Evolutionary conservation across 2,797 vertebrate genomes (phyloP).

Genomic region (Alfaro cultratus): DNA sequence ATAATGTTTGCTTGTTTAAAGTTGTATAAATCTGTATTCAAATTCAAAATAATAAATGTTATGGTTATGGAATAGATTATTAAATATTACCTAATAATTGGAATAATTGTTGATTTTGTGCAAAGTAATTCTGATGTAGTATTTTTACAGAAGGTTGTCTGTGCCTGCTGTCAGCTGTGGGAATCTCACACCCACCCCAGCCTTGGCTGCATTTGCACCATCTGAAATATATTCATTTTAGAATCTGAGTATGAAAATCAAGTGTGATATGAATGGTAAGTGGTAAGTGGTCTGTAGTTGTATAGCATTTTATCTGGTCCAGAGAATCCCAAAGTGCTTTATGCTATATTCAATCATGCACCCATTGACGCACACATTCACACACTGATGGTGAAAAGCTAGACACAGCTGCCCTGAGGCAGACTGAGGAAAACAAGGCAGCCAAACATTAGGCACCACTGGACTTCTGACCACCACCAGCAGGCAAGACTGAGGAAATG

Average conservation of each 20-base stretch:
- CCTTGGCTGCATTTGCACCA: background rate
- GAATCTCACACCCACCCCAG: background rate
- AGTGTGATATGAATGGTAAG: slow-evolving; percentile 27
- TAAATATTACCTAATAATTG: background rate
- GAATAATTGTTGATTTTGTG: background rate
- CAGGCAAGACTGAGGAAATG: background rate
- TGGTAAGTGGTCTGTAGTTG: background rate
- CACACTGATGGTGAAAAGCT: background rate
- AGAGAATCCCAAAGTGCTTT: background rate
- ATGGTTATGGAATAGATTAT: background rate
- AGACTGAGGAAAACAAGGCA: background rate
- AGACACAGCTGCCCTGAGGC: background rate
- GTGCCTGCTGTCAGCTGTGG: background rate
- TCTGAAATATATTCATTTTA: slow-evolving; percentile 13
- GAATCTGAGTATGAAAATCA: slow-evolving; percentile 33
- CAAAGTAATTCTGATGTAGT: background rate
- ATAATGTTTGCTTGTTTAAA: background rate
- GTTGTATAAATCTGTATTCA: background rate
- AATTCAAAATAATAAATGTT: background rate
- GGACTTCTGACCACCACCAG: background rate
- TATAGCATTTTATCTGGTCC: background rate
- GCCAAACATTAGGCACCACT: background rate
- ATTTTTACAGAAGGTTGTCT: background rate
- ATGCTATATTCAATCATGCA: background rate
- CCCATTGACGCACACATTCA: background rate